Percentiles rank a stretch among this genome's conserved stretches.
phyloP scores from a whole-genome alignment of 2,888 invertebrate species.

The Scrobipalpa atriplicella region DNA sequence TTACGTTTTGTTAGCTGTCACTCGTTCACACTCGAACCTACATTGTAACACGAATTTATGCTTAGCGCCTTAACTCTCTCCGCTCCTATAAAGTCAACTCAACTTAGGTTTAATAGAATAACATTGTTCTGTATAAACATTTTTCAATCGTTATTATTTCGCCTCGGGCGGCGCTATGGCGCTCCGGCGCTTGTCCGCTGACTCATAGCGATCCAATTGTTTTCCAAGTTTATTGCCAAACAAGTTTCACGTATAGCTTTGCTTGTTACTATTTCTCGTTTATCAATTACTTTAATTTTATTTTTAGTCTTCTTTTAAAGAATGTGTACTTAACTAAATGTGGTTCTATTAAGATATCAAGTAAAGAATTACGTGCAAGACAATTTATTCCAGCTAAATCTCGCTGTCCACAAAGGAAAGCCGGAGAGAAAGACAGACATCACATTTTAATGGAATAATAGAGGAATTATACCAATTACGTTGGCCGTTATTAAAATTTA shows the following conservation, averaged over 20 bases:
- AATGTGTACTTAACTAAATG: not conserved
- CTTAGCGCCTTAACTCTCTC: conserved; percentile 15
- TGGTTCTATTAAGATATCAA: not conserved
- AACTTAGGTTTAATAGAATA: conserved; percentile 34
- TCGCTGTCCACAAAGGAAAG: conserved; percentile 18
- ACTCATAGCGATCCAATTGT: conserved; percentile 33
- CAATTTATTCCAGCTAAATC: conserved; percentile 13
- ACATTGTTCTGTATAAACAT: conserved; percentile 32
- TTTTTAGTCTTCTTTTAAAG: not conserved
- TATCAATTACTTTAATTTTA: not conserved
- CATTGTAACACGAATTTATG: conserved; percentile 44
- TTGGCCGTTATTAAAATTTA: conserved; percentile 36
- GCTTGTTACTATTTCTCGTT: not conserved
- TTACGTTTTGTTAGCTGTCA: conserved; percentile 76
- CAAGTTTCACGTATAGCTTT: conserved; percentile 26
- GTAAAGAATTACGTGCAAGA: not conserved
- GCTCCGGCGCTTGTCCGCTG: conserved; percentile 31
- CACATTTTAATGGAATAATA: conserved; percentile 21
- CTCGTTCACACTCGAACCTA: conserved; percentile 58
- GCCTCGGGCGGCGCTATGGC: conserved; percentile 27
- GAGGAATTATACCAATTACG: conserved; percentile 37
- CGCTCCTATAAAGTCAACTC: conserved; percentile 22
- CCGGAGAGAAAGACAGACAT: conserved; percentile 20
- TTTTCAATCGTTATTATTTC: conserved; percentile 33
- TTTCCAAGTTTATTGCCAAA: conserved; percentile 36